Evolutionary conservation across 2,797 vertebrate genomes (phyloP).

Genomic region (Australoheros facetus): DNA sequence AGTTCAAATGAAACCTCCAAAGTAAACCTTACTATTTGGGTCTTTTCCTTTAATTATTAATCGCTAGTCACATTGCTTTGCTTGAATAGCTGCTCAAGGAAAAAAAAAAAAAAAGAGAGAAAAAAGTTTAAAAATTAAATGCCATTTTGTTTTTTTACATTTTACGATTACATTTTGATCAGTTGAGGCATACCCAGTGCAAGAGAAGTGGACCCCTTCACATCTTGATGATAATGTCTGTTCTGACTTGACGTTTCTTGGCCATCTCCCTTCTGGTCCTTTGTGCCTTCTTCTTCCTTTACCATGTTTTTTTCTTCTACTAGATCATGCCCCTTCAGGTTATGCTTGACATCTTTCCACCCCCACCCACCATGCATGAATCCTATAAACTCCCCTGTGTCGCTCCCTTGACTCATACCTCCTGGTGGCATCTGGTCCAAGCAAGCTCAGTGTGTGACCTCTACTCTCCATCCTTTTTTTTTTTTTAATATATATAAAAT

Average conservation of each 20-base stretch:
- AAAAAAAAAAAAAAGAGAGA: neutral
- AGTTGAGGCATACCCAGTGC: neutral
- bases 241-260: neutral
- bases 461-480: neutral
- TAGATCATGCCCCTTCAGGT: neutral
- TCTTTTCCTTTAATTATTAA: neutral
- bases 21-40: too few species aligned
- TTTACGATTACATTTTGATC: neutral
- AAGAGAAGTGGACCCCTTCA: neutral
- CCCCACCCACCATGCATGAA: neutral
- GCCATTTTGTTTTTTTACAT: too few species aligned
- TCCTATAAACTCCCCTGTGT: neutral
- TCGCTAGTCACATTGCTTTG: too few species aligned
- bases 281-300: neutral
- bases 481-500: too few species aligned
- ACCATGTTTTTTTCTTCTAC: neutral
- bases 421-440: slow-evolving; percentile 2
- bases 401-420: slow-evolving; percentile 13
- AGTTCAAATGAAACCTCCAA: too few species aligned
- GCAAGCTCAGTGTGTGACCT: neutral
- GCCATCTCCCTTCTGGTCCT: slow-evolving; percentile 1
- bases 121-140: too few species aligned
- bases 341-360: neutral
- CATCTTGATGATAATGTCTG: neutral
- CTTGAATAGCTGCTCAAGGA: too few species aligned